Conservation (phyloP, 1,140 invertebrate genomes). For the Plutomurus gul region DNA sequence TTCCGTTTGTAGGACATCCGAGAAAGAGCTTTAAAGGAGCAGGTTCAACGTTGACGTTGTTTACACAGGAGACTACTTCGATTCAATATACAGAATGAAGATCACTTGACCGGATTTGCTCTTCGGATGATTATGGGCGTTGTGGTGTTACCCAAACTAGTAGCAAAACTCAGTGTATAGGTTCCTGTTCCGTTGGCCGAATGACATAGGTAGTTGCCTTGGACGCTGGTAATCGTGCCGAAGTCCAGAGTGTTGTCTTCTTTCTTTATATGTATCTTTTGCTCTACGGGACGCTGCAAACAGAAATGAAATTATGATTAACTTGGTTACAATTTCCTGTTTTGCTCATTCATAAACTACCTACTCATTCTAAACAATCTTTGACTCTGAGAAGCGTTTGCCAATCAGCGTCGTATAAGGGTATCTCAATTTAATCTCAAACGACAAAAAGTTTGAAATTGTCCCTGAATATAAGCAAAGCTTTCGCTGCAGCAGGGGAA, state of each 20-base stretch:
- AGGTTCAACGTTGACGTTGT: not conserved
- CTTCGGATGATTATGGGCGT: slow-evolving; percentile 52
- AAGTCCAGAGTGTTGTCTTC: slow-evolving; percentile 40
- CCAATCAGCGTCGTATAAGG: too few relatives aligned
- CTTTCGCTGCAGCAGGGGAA: too few relatives aligned
- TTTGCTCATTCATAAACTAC: too few relatives aligned
- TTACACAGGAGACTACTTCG: not conserved
- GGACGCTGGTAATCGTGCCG: slow-evolving; percentile 47
- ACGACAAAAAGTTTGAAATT: too few relatives aligned
- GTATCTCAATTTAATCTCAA: too few relatives aligned
- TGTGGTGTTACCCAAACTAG: slow-evolving; percentile 41
- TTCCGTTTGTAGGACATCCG: not conserved
- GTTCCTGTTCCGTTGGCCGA: slow-evolving; percentile 40
- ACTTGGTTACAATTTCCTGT: not conserved
- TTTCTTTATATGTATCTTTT: slow-evolving; percentile 49
- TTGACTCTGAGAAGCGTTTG: too few relatives aligned
- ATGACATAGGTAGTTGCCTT: slow-evolving; percentile 46
- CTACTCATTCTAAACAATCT: too few relatives aligned
- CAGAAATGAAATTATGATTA: not conserved
- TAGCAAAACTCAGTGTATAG: slow-evolving; percentile 51
- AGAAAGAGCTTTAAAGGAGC: slow-evolving; percentile 2
- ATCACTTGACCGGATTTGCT: slow-evolving; percentile 45
- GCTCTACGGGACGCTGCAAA: slow-evolving; percentile 43
- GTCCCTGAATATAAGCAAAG: too few relatives aligned
- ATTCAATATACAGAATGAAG: slow-evolving; percentile 4